Conservation (phyloP, 2,113 vertebrate species). For the zebrafish (Danio rerio) region GRCz12tu NC_133195.1:33043501-33044000, state of each 20-base stretch:
- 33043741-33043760: neutral
- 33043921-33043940: too few species aligned
- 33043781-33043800: neutral
- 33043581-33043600: slow-evolving; percentile 19
- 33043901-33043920: too few species aligned
- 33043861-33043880: too few species aligned
- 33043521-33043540: slow-evolving; percentile 22
- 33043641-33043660: neutral
- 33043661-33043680: neutral
- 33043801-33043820: too few species aligned
- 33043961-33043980: too few species aligned
- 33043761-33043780: neutral
- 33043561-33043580: slow-evolving; percentile 48
- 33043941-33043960: too few species aligned
- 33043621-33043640: slow-evolving; percentile 27
- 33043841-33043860: too few species aligned
- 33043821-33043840: too few species aligned
- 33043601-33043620: slow-evolving; percentile 5
- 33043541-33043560: slow-evolving; percentile 5
- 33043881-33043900: too few species aligned
- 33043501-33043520: slow-evolving; percentile 40
- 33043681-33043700: slow-evolving; percentile 2
- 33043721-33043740: neutral
- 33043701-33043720: neutral
- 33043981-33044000: too few species aligned